Conservation (phyloP, 2,797 vertebrate species). For the Anniella stebbinsi region DNA sequence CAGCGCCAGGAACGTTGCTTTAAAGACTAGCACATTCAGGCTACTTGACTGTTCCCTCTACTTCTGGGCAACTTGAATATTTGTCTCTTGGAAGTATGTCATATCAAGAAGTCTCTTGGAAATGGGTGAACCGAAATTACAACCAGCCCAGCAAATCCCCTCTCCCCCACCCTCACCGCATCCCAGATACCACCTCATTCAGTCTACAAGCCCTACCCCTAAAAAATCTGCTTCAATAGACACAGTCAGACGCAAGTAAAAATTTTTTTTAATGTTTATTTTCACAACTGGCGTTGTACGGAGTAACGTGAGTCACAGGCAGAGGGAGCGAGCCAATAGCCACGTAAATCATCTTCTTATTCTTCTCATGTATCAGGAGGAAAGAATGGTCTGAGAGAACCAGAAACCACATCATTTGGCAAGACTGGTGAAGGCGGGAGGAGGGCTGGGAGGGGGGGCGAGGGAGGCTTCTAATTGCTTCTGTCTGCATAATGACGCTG, state of each 20-base stretch:
- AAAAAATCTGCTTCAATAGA: accelerated
- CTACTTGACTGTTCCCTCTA: no score
- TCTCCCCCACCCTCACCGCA: no score
- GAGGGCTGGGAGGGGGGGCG: no score
- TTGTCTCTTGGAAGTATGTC: not conserved
- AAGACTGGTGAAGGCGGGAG: slow-evolving; percentile 45
- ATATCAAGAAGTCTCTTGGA: no score
- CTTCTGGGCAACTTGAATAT: not conserved
- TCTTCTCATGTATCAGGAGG: slow-evolving; percentile 70
- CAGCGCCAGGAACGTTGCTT: not conserved
- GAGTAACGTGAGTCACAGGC: not conserved
- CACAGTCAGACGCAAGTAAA: accelerated
- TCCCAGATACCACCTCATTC: no score
- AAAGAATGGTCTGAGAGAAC: slow-evolving; percentile 62
- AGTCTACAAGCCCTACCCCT: accelerated
- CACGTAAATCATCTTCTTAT: slow-evolving; percentile 56
- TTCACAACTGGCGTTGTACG: not conserved
- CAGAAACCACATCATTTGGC: slow-evolving; percentile 63
- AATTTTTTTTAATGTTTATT: not conserved
- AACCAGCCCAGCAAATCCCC: not conserved
- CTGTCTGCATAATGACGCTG: slow-evolving; percentile 74
- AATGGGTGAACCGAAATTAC: not conserved
- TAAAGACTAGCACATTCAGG: not conserved
- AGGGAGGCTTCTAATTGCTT: slow-evolving; percentile 72
- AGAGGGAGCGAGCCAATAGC: not conserved